Evolutionary conservation across 2,797 vertebrate genomes (phyloP).

Genomic region (Phaenicophaeus curvirostris): DNA sequence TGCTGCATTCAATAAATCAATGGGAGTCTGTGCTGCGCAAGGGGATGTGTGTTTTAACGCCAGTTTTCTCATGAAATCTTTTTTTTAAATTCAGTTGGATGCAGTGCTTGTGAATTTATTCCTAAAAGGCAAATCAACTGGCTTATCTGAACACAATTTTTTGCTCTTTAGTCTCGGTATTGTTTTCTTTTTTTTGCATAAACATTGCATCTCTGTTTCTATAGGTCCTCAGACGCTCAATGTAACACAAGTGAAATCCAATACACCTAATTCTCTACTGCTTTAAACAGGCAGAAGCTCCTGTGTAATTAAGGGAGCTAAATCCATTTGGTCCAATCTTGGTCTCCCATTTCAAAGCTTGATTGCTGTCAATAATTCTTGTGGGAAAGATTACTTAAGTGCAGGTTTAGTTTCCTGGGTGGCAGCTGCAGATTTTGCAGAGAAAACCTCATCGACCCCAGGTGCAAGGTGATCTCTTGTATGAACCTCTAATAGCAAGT

Average conservation of each 20-base stretch:
- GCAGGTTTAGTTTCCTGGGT: conserved; percentile 31
- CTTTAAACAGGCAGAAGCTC: background rate
- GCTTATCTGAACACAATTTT: background rate
- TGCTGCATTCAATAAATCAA: background rate
- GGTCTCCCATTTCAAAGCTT: background rate
- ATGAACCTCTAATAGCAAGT: background rate
- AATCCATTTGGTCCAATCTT: background rate
- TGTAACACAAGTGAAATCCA: background rate
- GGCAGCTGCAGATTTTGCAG: conserved; percentile 30
- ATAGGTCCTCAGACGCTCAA: background rate
- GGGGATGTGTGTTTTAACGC: background rate
- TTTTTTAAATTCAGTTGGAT: background rate
- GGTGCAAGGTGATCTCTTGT: background rate
- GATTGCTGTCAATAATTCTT: background rate
- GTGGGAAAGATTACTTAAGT: background rate
- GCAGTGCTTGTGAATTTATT: background rate
- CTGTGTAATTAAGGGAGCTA: background rate
- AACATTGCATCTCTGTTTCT: background rate
- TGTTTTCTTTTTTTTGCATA: background rate
- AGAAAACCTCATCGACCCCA: conserved; percentile 1
- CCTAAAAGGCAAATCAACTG: background rate
- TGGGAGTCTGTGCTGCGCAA: background rate
- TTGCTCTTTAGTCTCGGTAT: background rate
- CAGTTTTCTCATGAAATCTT: background rate
- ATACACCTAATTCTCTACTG: background rate